A percentile compares a stretch with the other conserved stretches of the same genome.
phyloP scores from a whole-genome alignment of 1,140 invertebrate species.

The Trachymyrmex cornetzi region DNA sequence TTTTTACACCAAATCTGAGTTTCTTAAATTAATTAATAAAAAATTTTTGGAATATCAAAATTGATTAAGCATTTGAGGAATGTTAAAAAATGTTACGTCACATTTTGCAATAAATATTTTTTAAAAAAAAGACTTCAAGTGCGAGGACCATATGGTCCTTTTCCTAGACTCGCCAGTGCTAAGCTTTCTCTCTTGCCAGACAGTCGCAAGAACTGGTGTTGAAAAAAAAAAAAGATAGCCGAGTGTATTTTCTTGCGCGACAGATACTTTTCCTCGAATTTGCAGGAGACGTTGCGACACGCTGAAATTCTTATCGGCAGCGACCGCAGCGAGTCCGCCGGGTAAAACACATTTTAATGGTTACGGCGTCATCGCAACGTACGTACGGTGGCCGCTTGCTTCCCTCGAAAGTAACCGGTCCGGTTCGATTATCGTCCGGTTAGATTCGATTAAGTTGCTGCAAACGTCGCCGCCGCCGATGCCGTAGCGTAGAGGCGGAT shows the following conservation, averaged over 20 bases:
- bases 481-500: slow-evolving; percentile 71
- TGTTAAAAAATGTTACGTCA: no score
- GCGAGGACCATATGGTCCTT: no score
- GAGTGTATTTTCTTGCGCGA: neutral
- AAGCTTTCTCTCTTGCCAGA: neutral
- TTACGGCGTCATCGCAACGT: slow-evolving; percentile 34
- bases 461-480: slow-evolving; percentile 70
- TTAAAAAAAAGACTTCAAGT: no score
- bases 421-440: slow-evolving; percentile 77
- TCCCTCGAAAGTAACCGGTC: slow-evolving; percentile 76
- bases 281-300: slow-evolving; percentile 12
- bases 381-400: neutral
- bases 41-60: no score
- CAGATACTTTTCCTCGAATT: slow-evolving; percentile 35
- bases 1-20: no score
- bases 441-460: slow-evolving; percentile 76
- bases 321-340: slow-evolving; percentile 41
- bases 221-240: neutral
- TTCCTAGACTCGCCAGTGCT: neutral
- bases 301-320: slow-evolving; percentile 48
- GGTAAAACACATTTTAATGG: slow-evolving; percentile 67
- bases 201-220: neutral
- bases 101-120: no score
- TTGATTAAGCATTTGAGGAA: no score
- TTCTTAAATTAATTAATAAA: no score